Evolutionary conservation across 2,113 vertebrate genomes (phyloP).

Genomic region (Chinchilla lanigera): DNA sequence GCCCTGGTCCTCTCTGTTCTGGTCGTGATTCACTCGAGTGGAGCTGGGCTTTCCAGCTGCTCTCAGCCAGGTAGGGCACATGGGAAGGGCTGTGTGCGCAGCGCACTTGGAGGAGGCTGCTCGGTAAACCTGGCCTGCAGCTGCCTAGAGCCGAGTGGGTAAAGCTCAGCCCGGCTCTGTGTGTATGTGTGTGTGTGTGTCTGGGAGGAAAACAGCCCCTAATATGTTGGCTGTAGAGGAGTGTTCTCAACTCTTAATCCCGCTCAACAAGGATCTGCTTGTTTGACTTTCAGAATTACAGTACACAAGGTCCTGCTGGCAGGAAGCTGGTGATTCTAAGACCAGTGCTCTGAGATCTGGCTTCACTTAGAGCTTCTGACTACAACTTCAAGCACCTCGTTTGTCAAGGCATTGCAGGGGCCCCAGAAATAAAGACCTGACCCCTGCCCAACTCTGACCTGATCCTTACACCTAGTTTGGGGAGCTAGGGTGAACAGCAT

Average conservation of each 20-base stretch:
- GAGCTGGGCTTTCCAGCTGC: background rate
- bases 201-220: no score
- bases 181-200: no score
- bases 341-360: background rate
- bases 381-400: background rate
- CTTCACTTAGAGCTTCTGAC: background rate
- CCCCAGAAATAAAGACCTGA: background rate
- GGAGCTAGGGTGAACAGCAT: rapidly evolving
- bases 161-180: no score
- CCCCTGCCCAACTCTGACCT: background rate
- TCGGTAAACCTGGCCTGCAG: background rate
- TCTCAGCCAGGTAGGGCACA: background rate
- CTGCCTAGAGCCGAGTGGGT: background rate
- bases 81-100: background rate
- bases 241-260: background rate
- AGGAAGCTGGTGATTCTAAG: background rate
- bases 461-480: background rate
- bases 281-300: background rate
- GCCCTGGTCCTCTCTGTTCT: background rate
- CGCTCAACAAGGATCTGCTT: background rate
- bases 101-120: background rate
- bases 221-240: background rate
- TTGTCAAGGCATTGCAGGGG: background rate
- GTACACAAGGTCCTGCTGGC: background rate
- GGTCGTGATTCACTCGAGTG: background rate